phyloP scores from a whole-genome alignment of 2,888 invertebrate species.

The Parapristionchus giblindavisi region DNA sequence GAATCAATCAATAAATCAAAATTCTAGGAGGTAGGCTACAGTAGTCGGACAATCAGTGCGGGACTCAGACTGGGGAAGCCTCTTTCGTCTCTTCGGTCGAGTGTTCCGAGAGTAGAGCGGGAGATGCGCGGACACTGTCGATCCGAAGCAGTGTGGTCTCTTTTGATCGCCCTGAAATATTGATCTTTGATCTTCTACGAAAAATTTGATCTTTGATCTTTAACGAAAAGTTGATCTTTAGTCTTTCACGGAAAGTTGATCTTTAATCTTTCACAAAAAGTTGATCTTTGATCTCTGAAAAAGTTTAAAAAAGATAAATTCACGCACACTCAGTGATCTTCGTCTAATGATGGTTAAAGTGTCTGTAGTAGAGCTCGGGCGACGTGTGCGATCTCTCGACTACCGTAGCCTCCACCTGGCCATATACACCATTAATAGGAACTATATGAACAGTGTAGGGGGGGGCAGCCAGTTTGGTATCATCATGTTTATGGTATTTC shows the following conservation, averaged over 20 bases:
- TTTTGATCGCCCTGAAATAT: constrained; percentile 53
- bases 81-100: constrained; percentile 34
- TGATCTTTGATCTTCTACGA: neutral
- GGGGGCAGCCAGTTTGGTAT: too few species aligned
- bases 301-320: neutral
- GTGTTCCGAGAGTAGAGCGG: constrained; percentile 8
- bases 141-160: constrained; percentile 64
- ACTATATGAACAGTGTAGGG: too few species aligned
- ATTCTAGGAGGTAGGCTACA: too few species aligned
- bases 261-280: too few species aligned
- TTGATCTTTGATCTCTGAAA: neutral
- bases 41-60: neutral
- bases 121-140: constrained; percentile 54
- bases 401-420: constrained; percentile 72
- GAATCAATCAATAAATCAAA: neutral
- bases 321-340: constrained; percentile 55
- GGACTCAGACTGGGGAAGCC: constrained; percentile 1
- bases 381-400: constrained; percentile 71
- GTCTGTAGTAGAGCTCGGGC: constrained; percentile 61
- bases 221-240: neutral
- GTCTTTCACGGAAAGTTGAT: too few species aligned
- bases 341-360: constrained; percentile 57
- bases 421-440: too few species aligned
- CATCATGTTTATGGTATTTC: too few species aligned
- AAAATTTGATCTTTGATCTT: neutral